Evolutionary conservation across 2,113 vertebrate species (phyloP).

Genomic region (Morone chrysops): DNA sequence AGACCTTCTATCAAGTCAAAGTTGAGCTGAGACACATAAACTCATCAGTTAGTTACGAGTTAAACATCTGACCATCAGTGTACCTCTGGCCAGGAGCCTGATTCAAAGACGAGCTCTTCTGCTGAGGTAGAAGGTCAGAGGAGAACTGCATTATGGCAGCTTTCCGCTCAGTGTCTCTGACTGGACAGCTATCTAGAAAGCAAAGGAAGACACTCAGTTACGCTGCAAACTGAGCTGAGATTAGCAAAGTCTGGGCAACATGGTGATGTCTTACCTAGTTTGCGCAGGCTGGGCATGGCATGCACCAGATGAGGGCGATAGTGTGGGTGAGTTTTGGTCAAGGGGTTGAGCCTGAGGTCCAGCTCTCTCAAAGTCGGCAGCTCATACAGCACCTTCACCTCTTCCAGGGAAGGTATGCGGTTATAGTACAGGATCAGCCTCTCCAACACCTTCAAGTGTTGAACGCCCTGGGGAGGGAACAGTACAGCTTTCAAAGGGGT

Average conservation of each 20-base stretch:
- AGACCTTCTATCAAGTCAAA: neutral
- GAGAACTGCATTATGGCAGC: constrained; percentile 82
- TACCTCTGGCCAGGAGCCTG: constrained; percentile 59
- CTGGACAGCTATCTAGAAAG: constrained; percentile 80
- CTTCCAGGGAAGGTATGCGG: constrained; percentile 82
- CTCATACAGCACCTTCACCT: constrained; percentile 80
- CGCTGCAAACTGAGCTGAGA: neutral
- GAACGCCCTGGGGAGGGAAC: constrained; percentile 79
- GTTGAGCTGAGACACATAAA: neutral
- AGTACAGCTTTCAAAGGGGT: neutral
- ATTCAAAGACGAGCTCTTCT: constrained; percentile 47
- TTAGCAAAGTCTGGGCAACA: neutral
- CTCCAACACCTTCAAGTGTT: constrained; percentile 83
- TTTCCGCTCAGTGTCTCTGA: constrained; percentile 85
- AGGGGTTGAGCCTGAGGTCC: constrained; percentile 88
- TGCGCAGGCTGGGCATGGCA: constrained; percentile 82
- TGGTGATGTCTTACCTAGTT: constrained; percentile 76
- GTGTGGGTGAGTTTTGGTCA: constrained; percentile 79
- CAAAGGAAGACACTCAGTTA: neutral
- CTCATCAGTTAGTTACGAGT: neutral
- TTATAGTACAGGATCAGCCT: constrained; percentile 89
- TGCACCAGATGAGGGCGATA: constrained; percentile 85
- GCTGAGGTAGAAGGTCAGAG: constrained; percentile 64
- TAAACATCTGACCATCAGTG: neutral
- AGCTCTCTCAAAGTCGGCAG: constrained; percentile 80